These are phyloP conservation scores for Hippocampus kuda DNA, from an alignment of 2,797 vertebrate genomes.

Conservation along the genomic window DNA sequence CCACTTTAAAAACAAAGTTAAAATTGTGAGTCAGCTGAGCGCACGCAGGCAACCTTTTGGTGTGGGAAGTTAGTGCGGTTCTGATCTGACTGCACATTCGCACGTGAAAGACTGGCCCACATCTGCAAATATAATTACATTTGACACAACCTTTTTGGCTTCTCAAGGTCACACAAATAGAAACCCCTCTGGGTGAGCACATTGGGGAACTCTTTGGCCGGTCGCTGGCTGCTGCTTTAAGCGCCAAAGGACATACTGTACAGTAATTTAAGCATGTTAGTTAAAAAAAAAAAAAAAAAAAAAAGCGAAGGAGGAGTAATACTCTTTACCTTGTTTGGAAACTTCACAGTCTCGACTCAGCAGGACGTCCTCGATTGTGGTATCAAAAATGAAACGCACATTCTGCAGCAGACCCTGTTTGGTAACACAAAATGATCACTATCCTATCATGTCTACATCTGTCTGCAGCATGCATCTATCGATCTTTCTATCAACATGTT, in stretches of 20 bases:
- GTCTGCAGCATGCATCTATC: not conserved
- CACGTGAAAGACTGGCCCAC: conserved; percentile 42
- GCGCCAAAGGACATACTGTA: not conserved
- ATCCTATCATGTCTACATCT: not conserved
- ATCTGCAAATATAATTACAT: conserved; percentile 37
- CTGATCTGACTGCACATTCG: conserved; percentile 31
- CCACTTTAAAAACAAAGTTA: conserved; percentile 32
- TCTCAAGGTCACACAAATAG: conserved; percentile 21
- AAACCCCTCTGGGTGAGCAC: conserved; percentile 7
- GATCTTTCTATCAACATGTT: not conserved
- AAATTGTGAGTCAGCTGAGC: conserved; percentile 27
- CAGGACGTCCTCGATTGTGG: conserved; percentile 79
- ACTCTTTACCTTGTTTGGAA: conserved; percentile 71
- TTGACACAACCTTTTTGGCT: conserved; percentile 36
- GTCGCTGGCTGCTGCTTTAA: not conserved
- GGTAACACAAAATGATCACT: conserved; percentile 3
- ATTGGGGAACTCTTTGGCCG: not conserved
- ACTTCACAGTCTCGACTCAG: conserved; percentile 79
- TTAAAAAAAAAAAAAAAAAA: not conserved
- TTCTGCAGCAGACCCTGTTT: conserved; percentile 90
- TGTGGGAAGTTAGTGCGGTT: conserved; percentile 29
- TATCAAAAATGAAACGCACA: conserved; percentile 80
- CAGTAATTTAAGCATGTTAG: not conserved
- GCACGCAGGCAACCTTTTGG: conserved; percentile 18
- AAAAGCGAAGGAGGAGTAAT: not conserved